phyloP scores from a whole-genome alignment of 2,888 invertebrate genomes.

The Eristalinus sepulchralis region DNA sequence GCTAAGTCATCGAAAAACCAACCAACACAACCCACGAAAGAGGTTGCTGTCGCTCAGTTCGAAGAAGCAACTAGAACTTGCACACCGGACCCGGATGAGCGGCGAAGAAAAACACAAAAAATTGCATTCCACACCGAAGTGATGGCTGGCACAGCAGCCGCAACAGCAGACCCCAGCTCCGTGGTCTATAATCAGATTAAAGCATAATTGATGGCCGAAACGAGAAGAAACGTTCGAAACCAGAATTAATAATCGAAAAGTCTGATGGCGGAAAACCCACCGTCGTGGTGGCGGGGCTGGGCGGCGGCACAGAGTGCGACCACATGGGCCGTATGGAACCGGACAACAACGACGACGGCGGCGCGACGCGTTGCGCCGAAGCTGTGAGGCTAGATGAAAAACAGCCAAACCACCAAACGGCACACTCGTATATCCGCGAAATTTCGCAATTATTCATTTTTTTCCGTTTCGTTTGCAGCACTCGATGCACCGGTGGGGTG shows the following conservation, averaged over 20 bases:
- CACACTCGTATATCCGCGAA: slow-evolving; percentile 66
- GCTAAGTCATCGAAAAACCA: slow-evolving; percentile 31
- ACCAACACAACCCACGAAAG: slow-evolving; percentile 58
- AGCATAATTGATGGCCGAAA: slow-evolving; percentile 70
- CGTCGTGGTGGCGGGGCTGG: background rate
- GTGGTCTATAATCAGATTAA: slow-evolving; percentile 68
- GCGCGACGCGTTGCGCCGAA: background rate
- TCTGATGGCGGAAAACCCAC: slow-evolving; percentile 56
- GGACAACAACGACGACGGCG: background rate
- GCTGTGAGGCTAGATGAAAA: background rate
- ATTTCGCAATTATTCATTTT: slow-evolving; percentile 67
- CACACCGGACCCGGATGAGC: background rate
- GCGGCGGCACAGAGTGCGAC: background rate
- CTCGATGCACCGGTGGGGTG: background rate
- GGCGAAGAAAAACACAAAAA: background rate
- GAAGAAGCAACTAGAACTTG: slow-evolving; percentile 30
- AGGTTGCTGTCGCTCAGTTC: background rate
- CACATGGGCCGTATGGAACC: background rate
- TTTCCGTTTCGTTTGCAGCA: background rate
- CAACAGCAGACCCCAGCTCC: slow-evolving; percentile 1
- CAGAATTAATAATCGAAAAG: slow-evolving; percentile 70
- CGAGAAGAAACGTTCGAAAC: slow-evolving; percentile 53
- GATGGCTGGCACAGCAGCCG: slow-evolving; percentile 4
- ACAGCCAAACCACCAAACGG: slow-evolving; percentile 22
- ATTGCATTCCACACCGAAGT: background rate